Evolutionary conservation across 2,797 vertebrate species (phyloP), one percentile per base, ranked within the genome.

Genomic region (Oreochromis grahami): DNA sequence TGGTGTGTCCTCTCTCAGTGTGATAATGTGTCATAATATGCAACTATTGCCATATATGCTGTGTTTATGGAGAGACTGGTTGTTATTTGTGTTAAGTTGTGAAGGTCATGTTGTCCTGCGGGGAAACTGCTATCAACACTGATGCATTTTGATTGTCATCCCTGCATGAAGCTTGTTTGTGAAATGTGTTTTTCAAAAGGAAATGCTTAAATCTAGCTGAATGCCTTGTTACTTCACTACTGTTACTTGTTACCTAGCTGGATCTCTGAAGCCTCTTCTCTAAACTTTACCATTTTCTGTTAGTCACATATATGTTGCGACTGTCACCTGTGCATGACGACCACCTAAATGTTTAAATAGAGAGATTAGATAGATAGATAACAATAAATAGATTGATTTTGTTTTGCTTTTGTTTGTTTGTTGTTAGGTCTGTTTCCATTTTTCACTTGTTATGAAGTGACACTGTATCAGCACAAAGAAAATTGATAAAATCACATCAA

Each of bases 401-500:
- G 15, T 60, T 36, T 36, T 8, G 8, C 3, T 36, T 36, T 8
- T 36, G 8, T 34, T 60, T 60, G 19, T 38, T 36, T 63, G 11
- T 63, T 88, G 93, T 87, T 91, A 84, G 68, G 78, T 60, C 6
- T 60, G 29, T 60, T 60, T 60, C 56, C 2, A 60, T 60, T 60
- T 60, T 60, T 34, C 32, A 34, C 56, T 34, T 60, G 29, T 34
- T 60, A 19, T 60, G 9, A 92, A 78, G 80, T 88, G 74, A 83
- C 84, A 81, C 43, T 89, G 77, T 94, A 95, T 94, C 81, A 55
- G 94, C 96, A 97, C 95, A 94, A 84, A 88, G 68, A 94, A 88
- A 91, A 95, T 97, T 97, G 97, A 95, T 96, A 95, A 87, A 89
- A 88, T 36, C 21, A 88, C 93, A 93, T 96, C 91, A 95, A 96